phyloP scores from a whole-genome alignment of 2,888 invertebrate species.

The Empis stercorea region DNA sequence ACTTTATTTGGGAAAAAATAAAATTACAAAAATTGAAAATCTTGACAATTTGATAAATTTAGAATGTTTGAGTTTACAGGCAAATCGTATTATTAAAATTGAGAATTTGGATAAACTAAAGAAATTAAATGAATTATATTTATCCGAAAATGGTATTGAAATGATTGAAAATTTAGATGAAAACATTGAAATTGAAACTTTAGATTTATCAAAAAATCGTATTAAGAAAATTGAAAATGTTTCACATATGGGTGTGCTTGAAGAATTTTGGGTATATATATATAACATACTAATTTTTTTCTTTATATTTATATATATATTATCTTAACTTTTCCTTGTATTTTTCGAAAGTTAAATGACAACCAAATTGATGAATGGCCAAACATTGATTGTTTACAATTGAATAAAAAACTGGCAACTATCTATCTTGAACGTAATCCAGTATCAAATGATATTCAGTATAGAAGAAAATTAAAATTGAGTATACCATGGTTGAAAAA shows the following conservation, averaged over 20 bases:
- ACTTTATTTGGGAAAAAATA: slow-evolving; percentile 88
- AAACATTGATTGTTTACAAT: slow-evolving; percentile 58
- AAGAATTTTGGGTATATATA: slow-evolving; percentile 98
- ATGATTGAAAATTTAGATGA: slow-evolving; percentile 61
- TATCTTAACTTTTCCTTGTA: slow-evolving; percentile 26
- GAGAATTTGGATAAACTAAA: slow-evolving; percentile 66
- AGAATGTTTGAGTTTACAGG: slow-evolving; percentile 75
- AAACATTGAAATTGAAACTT: slow-evolving; percentile 60
- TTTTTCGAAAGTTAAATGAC: slow-evolving; percentile 92
- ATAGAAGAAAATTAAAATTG: slow-evolving; percentile 82
- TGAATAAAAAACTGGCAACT: slow-evolving; percentile 57
- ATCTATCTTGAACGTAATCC: slow-evolving; percentile 94
- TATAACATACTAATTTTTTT: slow-evolving; percentile 24
- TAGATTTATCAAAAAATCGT: slow-evolving; percentile 84
- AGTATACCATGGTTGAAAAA: slow-evolving; percentile 71
- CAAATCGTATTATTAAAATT: slow-evolving; percentile 76
- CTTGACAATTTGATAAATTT: slow-evolving; percentile 58
- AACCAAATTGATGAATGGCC: slow-evolving; percentile 79
- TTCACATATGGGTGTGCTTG: slow-evolving; percentile 57
- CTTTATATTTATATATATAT: not conserved
- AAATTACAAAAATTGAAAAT: slow-evolving; percentile 77
- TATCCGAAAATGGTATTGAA: slow-evolving; percentile 86
- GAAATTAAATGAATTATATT: slow-evolving; percentile 74
- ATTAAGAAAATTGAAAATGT: slow-evolving; percentile 70
- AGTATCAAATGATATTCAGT: slow-evolving; percentile 67